These are phyloP conservation scores for Arrhamphus sclerolepis DNA, from an alignment of 2,797 vertebrate species.

Conservation along the genomic window DNA sequence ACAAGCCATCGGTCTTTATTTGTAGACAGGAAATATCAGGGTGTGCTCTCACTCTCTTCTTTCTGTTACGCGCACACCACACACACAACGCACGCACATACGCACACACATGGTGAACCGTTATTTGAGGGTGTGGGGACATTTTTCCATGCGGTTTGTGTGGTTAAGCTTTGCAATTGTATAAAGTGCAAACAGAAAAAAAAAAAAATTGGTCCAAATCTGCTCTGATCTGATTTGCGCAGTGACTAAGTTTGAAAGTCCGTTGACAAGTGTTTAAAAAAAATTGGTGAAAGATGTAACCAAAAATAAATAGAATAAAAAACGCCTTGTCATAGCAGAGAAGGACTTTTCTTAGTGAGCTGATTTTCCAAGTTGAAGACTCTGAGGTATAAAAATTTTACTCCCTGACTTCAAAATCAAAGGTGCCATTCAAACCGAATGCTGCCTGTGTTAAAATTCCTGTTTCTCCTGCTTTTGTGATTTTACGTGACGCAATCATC, in stretches of 20 bases:
- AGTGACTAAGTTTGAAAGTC: conserved; percentile 7
- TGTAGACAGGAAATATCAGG: conserved; percentile 69
- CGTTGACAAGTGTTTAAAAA: conserved; percentile 9
- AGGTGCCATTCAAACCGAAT: conserved; percentile 47
- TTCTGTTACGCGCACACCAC: conserved; percentile 21
- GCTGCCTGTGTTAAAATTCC: conserved; percentile 33
- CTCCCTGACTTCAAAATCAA: conserved; percentile 34
- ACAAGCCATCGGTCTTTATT: conserved; percentile 54
- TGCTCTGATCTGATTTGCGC: conserved; percentile 34
- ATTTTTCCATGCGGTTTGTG: conserved; percentile 70
- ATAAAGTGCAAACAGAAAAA: conserved; percentile 40
- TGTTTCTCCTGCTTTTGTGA: conserved; percentile 46
- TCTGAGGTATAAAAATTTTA: conserved; percentile 10
- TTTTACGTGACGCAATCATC: conserved; percentile 60
- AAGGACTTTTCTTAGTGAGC: too few species aligned
- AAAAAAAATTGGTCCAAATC: conserved; percentile 21
- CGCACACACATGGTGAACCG: conserved; percentile 37
- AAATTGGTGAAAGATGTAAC: not conserved
- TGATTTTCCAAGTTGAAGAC: too few species aligned
- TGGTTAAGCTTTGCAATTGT: conserved; percentile 61
- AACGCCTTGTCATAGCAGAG: too few species aligned
- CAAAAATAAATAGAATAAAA: conserved; percentile 2
- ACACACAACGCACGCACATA: conserved; percentile 19
- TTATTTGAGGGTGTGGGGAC: conserved; percentile 68
- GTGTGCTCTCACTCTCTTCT: conserved; percentile 50